Conservation (phyloP, 2,888 invertebrate species). For the Phanerotoma sp. region DNA sequence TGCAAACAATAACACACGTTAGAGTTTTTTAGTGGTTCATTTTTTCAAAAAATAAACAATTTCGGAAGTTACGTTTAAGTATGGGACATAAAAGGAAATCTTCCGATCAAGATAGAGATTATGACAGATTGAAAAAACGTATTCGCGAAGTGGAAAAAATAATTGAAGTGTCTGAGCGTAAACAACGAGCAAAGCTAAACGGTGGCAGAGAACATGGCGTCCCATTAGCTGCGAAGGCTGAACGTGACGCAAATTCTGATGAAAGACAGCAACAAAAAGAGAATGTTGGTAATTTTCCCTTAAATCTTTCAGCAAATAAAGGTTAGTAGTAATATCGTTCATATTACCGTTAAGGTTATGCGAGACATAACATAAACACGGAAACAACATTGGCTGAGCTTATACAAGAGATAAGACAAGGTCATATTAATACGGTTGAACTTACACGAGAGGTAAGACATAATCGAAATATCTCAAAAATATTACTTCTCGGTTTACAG, state of each 20-base stretch:
- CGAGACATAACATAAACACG: neutral
- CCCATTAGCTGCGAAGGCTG: neutral
- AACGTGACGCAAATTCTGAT: neutral
- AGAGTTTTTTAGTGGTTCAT: neutral
- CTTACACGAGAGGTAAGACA: conserved; percentile 1
- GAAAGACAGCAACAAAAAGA: neutral
- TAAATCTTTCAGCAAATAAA: neutral
- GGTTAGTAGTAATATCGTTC: neutral
- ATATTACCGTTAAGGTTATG: conserved; percentile 2
- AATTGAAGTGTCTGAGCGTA: neutral
- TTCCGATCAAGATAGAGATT: neutral
- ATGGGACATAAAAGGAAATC: neutral
- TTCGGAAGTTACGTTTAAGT: neutral
- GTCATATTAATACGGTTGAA: neutral
- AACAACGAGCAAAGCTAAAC: neutral
- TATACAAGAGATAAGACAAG: conserved; percentile 1
- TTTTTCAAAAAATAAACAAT: neutral
- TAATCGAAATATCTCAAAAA: neutral
- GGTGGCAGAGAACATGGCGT: neutral
- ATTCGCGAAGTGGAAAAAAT: neutral
- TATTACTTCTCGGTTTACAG: neutral
- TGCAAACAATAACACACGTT: neutral
- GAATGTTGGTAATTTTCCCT: neutral
- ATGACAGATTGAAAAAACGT: neutral
- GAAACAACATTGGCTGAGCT: neutral